A percentile compares a stretch with the other conserved stretches of the same genome.
Conservation (phyloP, 1,140 invertebrate species). For the Leguminivora glycinivorella region DNA sequence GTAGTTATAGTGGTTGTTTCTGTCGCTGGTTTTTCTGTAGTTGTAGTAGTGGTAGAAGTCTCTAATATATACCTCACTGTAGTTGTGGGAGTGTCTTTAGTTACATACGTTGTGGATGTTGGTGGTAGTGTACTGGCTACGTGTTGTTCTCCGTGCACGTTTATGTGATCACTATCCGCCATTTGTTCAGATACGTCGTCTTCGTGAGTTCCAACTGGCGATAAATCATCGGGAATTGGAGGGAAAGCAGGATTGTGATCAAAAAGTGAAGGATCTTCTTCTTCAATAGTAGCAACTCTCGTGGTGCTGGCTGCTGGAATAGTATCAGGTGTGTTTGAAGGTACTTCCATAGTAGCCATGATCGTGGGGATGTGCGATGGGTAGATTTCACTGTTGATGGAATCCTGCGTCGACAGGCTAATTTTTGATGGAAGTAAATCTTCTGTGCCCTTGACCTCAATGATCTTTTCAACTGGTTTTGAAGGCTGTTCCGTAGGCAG, state of each 20-base stretch:
- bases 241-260: slow-evolving; percentile 73
- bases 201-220: slow-evolving; percentile 60
- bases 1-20: background rate
- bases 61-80: slow-evolving; percentile 42
- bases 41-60: slow-evolving; percentile 12
- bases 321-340: slow-evolving; percentile 37
- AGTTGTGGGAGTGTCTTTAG: slow-evolving; percentile 37
- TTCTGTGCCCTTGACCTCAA: slow-evolving; percentile 36
- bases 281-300: slow-evolving; percentile 54
- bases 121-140: slow-evolving; percentile 39
- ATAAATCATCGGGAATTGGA: slow-evolving; percentile 68
- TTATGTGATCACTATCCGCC: slow-evolving; percentile 54
- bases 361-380: slow-evolving; percentile 48
- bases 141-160: slow-evolving; percentile 44
- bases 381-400: slow-evolving; percentile 53
- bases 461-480: slow-evolving; percentile 28
- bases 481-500: slow-evolving; percentile 31
- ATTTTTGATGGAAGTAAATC: slow-evolving; percentile 59
- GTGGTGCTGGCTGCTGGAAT: slow-evolving; percentile 47
- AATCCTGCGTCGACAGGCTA: slow-evolving; percentile 62
- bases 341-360: slow-evolving; percentile 48
- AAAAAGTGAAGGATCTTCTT: slow-evolving; percentile 64
- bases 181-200: slow-evolving; percentile 65
- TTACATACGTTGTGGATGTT: slow-evolving; percentile 36
- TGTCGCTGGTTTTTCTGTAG: background rate